A percentile compares a stretch with the other conserved stretches of the same genome.
Evolutionary conservation across 2,113 vertebrate species (phyloP).

Genomic region (Pongo pygmaeus): DNA sequence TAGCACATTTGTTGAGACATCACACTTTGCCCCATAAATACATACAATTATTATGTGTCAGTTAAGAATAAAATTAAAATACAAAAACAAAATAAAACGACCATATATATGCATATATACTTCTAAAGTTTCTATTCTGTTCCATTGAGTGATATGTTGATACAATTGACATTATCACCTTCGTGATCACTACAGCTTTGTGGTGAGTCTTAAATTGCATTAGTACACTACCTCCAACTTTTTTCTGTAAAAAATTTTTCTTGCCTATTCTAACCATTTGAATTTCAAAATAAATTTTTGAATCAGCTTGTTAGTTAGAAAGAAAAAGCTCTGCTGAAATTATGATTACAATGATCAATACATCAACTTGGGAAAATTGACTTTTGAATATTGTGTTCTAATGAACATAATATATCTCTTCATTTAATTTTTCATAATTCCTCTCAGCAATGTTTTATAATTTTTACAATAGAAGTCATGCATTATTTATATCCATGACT

Average conservation of each 20-base stretch:
- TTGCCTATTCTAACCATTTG: background rate
- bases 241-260: background rate
- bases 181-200: background rate
- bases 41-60: background rate
- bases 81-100: background rate
- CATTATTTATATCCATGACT: background rate
- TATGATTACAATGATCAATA: background rate
- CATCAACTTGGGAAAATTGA: background rate
- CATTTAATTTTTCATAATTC: background rate
- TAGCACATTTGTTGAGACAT: background rate
- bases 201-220: background rate
- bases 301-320: background rate
- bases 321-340: background rate
- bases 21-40: background rate
- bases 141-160: background rate
- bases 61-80: background rate
- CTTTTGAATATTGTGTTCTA: background rate
- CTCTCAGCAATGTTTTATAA: background rate
- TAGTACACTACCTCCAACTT: background rate
- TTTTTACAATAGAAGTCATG: background rate
- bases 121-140: background rate
- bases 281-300: background rate
- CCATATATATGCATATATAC: background rate
- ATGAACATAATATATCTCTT: background rate
- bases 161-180: background rate